These are phyloP conservation scores for Darevskia nairensis DNA, from an alignment of 2,797 vertebrate genomes.

Conservation along the genomic window DNA sequence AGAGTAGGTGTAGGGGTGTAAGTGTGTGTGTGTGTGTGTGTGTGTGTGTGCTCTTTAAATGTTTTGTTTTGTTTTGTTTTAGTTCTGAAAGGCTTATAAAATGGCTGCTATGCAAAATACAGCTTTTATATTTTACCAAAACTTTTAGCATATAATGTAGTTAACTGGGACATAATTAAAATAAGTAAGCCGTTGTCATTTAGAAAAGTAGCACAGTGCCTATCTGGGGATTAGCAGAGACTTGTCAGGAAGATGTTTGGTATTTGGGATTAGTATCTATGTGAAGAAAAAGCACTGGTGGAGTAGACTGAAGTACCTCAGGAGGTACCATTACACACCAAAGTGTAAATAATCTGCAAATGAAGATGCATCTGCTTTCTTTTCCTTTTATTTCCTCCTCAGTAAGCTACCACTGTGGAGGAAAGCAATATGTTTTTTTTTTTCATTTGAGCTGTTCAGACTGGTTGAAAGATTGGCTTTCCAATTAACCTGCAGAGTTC, in stretches of 20 bases:
- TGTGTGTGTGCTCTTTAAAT: neutral
- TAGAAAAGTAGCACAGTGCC: slow-evolving; percentile 17
- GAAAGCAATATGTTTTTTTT: neutral
- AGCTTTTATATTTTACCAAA: neutral
- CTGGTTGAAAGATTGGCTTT: neutral
- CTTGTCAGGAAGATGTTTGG: slow-evolving; percentile 28
- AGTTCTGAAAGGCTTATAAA: slow-evolving; percentile 17
- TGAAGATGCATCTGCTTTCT: slow-evolving; percentile 27
- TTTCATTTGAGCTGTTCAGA: slow-evolving; percentile 16
- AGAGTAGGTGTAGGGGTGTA: slow-evolving; percentile 8
- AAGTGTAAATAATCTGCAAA: slow-evolving; percentile 57
- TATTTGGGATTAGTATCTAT: slow-evolving; percentile 35
- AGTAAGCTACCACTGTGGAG: neutral
- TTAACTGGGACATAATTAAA: neutral
- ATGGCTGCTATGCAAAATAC: neutral
- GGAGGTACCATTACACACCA: slow-evolving; percentile 44
- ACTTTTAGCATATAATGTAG: neutral
- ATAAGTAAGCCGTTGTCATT: neutral
- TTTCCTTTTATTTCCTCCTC: neutral
- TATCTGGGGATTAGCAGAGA: slow-evolving; percentile 1
- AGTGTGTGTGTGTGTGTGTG: slow-evolving; percentile 23
- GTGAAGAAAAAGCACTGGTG: slow-evolving; percentile 6
- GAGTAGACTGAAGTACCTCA: slow-evolving; percentile 32
- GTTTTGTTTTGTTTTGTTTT: neutral
- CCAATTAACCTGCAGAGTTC: slow-evolving; percentile 31